Evolutionary conservation across 2,888 invertebrate genomes (phyloP), one percentile per base, ranked within the genome.

Genomic region (Drosophila atripex): DNA sequence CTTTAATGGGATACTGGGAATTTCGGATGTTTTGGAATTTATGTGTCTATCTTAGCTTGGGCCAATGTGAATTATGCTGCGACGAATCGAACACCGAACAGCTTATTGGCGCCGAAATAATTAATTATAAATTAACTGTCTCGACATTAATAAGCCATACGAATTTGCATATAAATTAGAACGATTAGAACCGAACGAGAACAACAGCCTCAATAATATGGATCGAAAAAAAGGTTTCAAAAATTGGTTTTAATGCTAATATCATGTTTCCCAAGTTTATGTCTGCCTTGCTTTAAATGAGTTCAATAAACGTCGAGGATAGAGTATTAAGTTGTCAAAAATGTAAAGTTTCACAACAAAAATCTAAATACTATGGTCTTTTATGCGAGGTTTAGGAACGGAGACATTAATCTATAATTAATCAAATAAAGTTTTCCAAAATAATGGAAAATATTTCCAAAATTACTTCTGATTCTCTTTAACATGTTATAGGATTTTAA

Each of bases 81-180:
- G 47, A 43, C 68, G 57, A 9, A 18, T 38, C 7, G 53, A 64
- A 46, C 65, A 18, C 21, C 7, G 45, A 64, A 46, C 65, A 65
- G 49, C 73, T 73, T 55, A 50, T 74, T 75, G 86, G 74, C 76
- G 83, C 77, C 88, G 45, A 77, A 76, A 70, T 69, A 86, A 83
- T 86, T 76, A 88, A 86, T 88, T 83, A 73, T 75, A 61, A 60
- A 71, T 71, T 60, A 55, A 55, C 75, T 49, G 49, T 64, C 55
- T 57, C 77, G 75, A 57, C 75, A 65, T 77, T 70, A 80, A 77
- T 77, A 73, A 76, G 69, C 68, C 72, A 80, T 68, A 60, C 18
- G 46, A 52, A 84, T 84, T 88, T 83, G 75, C 84, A 84, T 84
- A 78, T 88, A 80, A 80, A 88, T 84, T 83, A 80, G 86, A 84